Evolutionary conservation across 1,140 invertebrate species (phyloP).

Genomic region (Bombus soroeensis): DNA sequence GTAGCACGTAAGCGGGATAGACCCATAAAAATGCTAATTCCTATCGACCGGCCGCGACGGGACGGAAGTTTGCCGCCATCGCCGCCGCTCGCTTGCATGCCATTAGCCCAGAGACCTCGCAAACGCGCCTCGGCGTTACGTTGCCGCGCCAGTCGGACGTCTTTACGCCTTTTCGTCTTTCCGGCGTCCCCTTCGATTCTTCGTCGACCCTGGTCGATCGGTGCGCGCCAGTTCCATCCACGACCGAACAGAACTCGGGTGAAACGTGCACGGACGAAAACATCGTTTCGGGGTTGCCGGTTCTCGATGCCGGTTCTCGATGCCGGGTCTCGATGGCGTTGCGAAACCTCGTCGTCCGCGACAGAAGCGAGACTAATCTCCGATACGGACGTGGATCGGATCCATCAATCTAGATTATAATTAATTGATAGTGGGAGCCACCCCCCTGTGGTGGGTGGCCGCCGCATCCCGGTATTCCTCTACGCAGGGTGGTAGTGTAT

Average conservation of each 20-base stretch:
- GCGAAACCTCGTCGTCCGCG: slow-evolving; percentile 40
- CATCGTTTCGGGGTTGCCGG: slow-evolving; percentile 28
- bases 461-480: slow-evolving; percentile 67
- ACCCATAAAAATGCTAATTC: slow-evolving; percentile 84
- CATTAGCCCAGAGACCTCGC: slow-evolving; percentile 83
- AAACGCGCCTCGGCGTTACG: slow-evolving; percentile 64
- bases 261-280: not conserved
- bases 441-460: slow-evolving; percentile 76
- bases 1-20: slow-evolving; percentile 78
- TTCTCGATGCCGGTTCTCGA: no score
- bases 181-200: no score
- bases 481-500: slow-evolving; percentile 74
- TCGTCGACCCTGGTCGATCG: no score
- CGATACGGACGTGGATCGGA: slow-evolving; percentile 78
- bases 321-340: not conserved
- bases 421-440: slow-evolving; percentile 82
- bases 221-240: not conserved
- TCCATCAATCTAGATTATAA: slow-evolving; percentile 84
- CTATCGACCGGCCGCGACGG: slow-evolving; percentile 74
- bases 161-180: not conserved
- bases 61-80: slow-evolving; percentile 64
- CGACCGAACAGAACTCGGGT: not conserved
- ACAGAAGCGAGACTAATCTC: slow-evolving; percentile 80
- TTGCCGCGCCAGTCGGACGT: not conserved
- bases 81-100: slow-evolving; percentile 79